These are phyloP conservation scores for Nycticebus coucang DNA, from an alignment of 2,113 vertebrate genomes.

Conservation along the genomic window DNA sequence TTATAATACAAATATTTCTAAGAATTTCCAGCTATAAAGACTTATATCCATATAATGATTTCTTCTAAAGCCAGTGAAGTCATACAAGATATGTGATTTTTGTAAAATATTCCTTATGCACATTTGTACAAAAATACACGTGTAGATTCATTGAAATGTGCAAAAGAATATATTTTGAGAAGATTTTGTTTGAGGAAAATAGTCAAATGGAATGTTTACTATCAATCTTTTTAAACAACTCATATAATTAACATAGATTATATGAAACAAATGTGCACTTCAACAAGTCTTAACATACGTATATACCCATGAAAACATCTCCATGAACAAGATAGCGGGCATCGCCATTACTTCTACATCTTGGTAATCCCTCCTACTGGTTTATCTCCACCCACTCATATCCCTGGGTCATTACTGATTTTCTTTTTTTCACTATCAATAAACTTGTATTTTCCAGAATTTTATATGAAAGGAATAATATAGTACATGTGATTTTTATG, in stretches of 20 bases:
- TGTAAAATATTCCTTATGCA: background rate
- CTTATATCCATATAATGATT: background rate
- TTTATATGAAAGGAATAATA: background rate
- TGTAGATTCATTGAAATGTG: background rate
- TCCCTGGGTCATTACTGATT: background rate
- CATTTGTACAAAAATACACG: background rate
- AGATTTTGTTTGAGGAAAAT: background rate
- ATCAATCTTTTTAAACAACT: background rate
- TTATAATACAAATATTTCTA: background rate
- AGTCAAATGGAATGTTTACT: background rate
- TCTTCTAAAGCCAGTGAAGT: background rate
- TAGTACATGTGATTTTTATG: background rate
- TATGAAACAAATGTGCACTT: background rate
- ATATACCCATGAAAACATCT: background rate
- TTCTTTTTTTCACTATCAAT: background rate
- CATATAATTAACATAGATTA: background rate
- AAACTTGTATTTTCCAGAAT: background rate
- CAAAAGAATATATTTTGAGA: background rate
- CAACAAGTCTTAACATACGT: background rate
- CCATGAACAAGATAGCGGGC: background rate
- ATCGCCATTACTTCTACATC: background rate
- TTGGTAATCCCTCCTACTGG: background rate
- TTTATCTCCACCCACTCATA: background rate
- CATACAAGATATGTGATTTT: background rate
- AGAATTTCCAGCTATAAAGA: background rate